Base-by-base conservation (phyloP, 2,113 vertebrate species). In the Crotophaga sulcirostris region DNA sequence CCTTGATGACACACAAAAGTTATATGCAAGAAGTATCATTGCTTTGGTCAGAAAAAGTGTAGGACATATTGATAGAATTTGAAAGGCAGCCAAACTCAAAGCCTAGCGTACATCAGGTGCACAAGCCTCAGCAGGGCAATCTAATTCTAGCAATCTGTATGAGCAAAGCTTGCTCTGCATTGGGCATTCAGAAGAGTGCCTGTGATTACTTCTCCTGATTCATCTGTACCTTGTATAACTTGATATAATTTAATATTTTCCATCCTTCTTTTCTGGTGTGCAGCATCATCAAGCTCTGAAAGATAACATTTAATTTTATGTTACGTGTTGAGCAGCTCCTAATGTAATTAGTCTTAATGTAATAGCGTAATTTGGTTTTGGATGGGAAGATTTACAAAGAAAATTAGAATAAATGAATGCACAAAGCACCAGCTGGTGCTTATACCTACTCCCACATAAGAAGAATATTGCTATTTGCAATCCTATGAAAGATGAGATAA, bases 401-500 rank as follows among this genome's bases (percentile, higher is more conserved):
- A 94, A 96, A 97, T 97, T 58, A 87, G 80, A 97, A 97, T 90
- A 96, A 94, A 95, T 94, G 90, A 94, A 96, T 79, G 92, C 90
- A 95, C 80, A 96, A 93, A 94, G 88, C 88, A 95, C 96, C 96
- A 97, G 93, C 94, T 97, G 96, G 96, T 96, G 96, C 93, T 96
- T 94, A 95, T 95, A 96, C 88, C 93, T 96, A 92, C 93, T 90
- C 94, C 96, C 76, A 95, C 93, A 93, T 91, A 95, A 83, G 78
- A 95, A 95, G 94, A 95, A 96, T 94, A 96, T 93, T 95, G 44
- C 78, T 97, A 95, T 96, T 96, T 96, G 94, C 88, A 95, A 90
- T 94, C 90, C 69, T 93, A 89, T 92, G 92, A 96, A 96, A 94
- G 85, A 97, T 94, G 94, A 95, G 88, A 95, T 94, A 96, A 96